Conservation (phyloP, 2,888 invertebrate genomes). For the Lacanobia wlatinum region DNA sequence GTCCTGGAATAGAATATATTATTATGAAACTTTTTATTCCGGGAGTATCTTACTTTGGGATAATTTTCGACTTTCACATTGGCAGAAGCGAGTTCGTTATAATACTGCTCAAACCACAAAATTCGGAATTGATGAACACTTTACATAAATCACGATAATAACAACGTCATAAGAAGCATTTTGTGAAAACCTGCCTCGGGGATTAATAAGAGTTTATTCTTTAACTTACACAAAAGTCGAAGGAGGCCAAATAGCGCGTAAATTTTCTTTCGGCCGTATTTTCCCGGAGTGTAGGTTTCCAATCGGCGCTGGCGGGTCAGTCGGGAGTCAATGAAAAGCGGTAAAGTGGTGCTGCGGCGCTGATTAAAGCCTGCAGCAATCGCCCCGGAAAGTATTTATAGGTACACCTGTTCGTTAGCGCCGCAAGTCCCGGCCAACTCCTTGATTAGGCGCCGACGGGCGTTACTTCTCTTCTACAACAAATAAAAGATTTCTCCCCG, state of each 20-base stretch:
- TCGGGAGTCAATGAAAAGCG: constrained; percentile 89
- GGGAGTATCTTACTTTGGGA: background rate
- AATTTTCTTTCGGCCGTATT: constrained; percentile 83
- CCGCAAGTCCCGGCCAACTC: constrained; percentile 88
- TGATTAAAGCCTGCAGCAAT: constrained; percentile 91
- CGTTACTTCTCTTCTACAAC: constrained; percentile 86
- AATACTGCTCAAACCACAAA: no score
- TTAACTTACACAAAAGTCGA: constrained; percentile 64
- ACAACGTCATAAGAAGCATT: background rate
- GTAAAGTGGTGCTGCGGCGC: constrained; percentile 89
- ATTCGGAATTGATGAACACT: no score
- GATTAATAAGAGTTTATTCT: constrained; percentile 70
- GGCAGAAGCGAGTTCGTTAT: background rate
- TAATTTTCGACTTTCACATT: background rate
- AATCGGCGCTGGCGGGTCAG: constrained; percentile 88
- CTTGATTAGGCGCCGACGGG: constrained; percentile 90
- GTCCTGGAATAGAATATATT: background rate
- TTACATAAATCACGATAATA: background rate
- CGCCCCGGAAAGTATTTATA: constrained; percentile 90
- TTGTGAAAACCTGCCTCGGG: constrained; percentile 44
- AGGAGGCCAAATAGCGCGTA: constrained; percentile 79
- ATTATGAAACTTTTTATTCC: background rate
- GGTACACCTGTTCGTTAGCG: constrained; percentile 91
- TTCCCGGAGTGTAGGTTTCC: constrained; percentile 87
- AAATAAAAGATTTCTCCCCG: constrained; percentile 87